Evolutionary conservation across 2,797 vertebrate genomes (phyloP).

Genomic region (Gallinago stenura): DNA sequence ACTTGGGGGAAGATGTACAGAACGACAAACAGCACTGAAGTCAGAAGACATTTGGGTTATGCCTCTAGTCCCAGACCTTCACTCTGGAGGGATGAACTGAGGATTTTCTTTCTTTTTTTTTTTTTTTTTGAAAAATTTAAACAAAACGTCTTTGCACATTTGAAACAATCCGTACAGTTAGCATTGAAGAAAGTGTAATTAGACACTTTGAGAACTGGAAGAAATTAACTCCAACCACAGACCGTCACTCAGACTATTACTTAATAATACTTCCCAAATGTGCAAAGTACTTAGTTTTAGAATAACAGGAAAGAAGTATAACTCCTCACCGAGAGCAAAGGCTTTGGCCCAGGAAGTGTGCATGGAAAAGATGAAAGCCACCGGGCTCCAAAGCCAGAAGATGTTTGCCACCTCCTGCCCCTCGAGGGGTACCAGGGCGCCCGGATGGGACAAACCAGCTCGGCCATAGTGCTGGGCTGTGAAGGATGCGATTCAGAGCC

Average conservation of each 20-base stretch:
- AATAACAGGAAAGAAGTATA: constrained; percentile 59
- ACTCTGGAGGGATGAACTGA: neutral
- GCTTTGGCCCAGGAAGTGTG: rapidly evolving
- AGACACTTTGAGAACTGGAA: constrained; percentile 60
- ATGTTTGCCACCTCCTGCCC: neutral
- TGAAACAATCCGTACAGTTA: constrained; percentile 26
- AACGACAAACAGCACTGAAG: rapidly evolving
- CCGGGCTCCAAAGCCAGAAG: neutral
- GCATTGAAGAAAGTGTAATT: constrained; percentile 37
- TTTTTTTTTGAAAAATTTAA: neutral
- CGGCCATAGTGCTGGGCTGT: neutral
- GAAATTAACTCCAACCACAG: constrained; percentile 58
- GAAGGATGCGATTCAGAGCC: neutral
- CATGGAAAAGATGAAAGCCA: rapidly evolving
- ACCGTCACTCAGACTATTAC: constrained; percentile 24
- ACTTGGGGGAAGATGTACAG: neutral
- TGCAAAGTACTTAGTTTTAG: constrained; percentile 62
- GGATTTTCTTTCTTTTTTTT: neutral
- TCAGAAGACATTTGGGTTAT: neutral
- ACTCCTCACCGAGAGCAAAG: neutral
- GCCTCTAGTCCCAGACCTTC: neutral
- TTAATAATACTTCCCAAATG: constrained; percentile 71
- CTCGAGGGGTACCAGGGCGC: neutral
- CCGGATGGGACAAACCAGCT: neutral
- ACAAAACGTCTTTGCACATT: constrained; percentile 4